Evolutionary conservation across 2,113 vertebrate genomes (phyloP).

Genomic region (Synodontis membranacea): DNA sequence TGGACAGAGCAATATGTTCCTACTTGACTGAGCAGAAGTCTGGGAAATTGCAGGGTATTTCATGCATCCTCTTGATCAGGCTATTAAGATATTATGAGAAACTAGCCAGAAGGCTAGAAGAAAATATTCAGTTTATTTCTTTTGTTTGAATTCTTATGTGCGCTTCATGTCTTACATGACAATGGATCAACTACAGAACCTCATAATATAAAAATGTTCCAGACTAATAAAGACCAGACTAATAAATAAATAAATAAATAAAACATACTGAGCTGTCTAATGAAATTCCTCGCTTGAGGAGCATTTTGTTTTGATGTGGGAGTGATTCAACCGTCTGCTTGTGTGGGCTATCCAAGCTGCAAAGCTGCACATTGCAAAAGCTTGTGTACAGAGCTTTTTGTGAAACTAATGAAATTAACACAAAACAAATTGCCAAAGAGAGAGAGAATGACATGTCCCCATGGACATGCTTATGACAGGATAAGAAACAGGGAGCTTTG

Average conservation of each 20-base stretch:
- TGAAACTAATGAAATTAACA: conserved; percentile 15
- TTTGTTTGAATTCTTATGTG: neutral
- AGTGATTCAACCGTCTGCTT: conserved; percentile 4
- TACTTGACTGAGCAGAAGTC: neutral
- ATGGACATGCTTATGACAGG: conserved; percentile 25
- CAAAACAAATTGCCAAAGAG: neutral
- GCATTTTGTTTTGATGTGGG: conserved; percentile 10
- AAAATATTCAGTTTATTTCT: neutral
- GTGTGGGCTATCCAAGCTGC: neutral
- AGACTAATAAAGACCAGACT: too few species aligned
- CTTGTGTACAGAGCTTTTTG: neutral
- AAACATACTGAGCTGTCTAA: neutral
- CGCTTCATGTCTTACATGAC: neutral
- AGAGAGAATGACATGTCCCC: neutral
- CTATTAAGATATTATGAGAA: neutral
- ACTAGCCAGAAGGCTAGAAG: neutral
- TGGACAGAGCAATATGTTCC: neutral
- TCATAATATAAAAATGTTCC: neutral
- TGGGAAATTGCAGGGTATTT: conserved; percentile 1
- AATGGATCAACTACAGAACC: neutral
- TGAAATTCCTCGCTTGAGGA: neutral
- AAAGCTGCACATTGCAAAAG: neutral
- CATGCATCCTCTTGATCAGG: neutral
- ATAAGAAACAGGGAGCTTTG: conserved; percentile 26
- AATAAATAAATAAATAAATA: conserved; percentile 10